These are phyloP conservation scores for Antechinus flavipes DNA, from an alignment of 2,113 vertebrate genomes.

Conservation along the genomic window DNA sequence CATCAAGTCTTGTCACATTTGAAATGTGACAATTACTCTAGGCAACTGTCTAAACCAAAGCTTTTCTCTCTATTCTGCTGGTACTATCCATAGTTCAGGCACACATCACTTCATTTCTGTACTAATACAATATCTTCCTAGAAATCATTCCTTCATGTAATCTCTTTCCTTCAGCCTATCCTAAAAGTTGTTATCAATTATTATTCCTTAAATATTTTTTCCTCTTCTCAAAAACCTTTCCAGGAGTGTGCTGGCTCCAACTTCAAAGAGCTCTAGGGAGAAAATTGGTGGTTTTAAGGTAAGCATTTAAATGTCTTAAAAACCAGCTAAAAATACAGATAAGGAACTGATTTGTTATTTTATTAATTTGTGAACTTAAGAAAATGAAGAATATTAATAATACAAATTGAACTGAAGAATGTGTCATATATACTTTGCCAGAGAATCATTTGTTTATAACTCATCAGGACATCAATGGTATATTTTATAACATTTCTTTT, in stretches of 20 bases:
- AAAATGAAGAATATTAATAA: not conserved
- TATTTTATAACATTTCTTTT: not conserved
- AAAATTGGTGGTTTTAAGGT: not conserved
- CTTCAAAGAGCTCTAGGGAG: not conserved
- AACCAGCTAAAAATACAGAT: not conserved
- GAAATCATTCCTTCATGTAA: not conserved
- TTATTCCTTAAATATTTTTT: not conserved
- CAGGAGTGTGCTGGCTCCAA: not conserved
- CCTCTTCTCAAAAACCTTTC: conserved; percentile 1
- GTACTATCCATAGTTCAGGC: not conserved
- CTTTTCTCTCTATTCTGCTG: not conserved
- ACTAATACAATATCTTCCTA: not conserved
- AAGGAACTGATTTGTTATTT: not conserved
- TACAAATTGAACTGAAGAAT: not conserved
- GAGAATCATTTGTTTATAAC: too few relatives aligned
- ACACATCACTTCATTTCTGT: not conserved
- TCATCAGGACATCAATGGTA: not conserved
- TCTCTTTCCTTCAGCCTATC: not conserved
- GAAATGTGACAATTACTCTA: not conserved
- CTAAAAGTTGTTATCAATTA: not conserved
- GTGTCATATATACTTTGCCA: too few relatives aligned
- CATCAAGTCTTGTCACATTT: not conserved
- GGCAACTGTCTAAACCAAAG: not conserved
- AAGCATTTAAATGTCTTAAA: not conserved
- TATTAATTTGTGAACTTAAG: not conserved